phyloP scores from a whole-genome alignment of 2,113 vertebrate species.

The Albula goreensis region DNA sequence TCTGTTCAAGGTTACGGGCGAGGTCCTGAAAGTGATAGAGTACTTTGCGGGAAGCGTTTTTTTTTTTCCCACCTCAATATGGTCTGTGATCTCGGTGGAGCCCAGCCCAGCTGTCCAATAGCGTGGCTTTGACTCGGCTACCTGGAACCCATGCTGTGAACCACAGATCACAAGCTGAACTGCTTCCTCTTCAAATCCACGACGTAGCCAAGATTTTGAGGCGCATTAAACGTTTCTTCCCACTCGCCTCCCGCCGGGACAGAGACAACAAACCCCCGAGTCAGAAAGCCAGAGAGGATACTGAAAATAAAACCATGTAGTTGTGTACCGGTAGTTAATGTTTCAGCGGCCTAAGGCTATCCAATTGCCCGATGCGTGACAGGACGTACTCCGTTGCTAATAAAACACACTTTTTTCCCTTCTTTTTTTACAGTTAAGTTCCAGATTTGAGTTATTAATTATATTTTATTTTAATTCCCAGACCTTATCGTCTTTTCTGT shows the following conservation, averaged over 20 bases:
- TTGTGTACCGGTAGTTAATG: constrained; percentile 53
- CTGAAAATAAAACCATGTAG: constrained; percentile 43
- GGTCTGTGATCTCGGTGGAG: constrained; percentile 53
- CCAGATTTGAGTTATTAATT: constrained; percentile 55
- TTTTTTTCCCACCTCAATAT: constrained; percentile 38
- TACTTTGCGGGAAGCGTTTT: constrained; percentile 40
- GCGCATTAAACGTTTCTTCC: constrained; percentile 73
- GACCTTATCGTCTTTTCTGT: constrained; percentile 44
- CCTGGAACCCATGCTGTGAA: constrained; percentile 68
- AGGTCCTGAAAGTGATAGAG: constrained; percentile 60
- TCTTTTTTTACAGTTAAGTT: constrained; percentile 43
- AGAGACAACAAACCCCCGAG: constrained; percentile 54
- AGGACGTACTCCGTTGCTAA: constrained; percentile 39
- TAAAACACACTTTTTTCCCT: constrained; percentile 41
- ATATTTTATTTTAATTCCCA: constrained; percentile 59
- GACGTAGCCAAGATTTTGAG: constrained; percentile 69
- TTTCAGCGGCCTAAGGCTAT: constrained; percentile 47
- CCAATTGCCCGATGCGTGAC: constrained; percentile 32
- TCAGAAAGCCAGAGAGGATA: constrained; percentile 45
- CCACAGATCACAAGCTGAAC: constrained; percentile 72
- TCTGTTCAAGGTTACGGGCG: constrained; percentile 57
- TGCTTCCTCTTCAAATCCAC: constrained; percentile 68
- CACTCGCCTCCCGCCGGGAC: constrained; percentile 54
- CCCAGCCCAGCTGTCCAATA: constrained; percentile 57
- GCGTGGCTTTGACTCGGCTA: constrained; percentile 65